Conservation (phyloP, 2,888 invertebrate species). For the Pherbina coryleti region DNA sequence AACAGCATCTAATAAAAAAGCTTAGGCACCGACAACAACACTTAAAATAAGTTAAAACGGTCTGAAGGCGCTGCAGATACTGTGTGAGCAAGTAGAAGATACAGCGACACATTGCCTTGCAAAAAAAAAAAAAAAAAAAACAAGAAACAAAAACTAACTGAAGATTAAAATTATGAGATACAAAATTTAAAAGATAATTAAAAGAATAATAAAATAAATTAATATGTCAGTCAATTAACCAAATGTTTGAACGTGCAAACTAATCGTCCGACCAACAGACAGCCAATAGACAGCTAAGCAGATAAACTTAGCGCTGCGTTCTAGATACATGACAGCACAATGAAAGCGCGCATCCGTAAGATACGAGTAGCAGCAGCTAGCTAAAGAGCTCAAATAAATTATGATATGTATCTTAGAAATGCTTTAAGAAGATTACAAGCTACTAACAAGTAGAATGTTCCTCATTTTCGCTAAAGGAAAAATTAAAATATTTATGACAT, state of each 20-base stretch:
- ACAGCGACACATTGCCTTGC: neutral
- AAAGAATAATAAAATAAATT: neutral
- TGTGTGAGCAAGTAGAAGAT: neutral
- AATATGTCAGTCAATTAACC: neutral
- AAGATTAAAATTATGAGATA: constrained; percentile 5
- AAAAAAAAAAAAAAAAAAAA: too few relatives aligned
- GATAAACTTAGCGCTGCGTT: neutral
- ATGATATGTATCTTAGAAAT: too few relatives aligned
- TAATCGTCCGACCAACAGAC: neutral
- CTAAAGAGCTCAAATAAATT: too few relatives aligned
- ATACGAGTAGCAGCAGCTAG: too few relatives aligned
- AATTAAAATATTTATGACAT: too few relatives aligned
- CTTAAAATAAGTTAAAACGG: neutral
- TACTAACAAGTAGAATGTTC: too few relatives aligned
- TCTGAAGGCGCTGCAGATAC: neutral
- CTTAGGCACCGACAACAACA: neutral
- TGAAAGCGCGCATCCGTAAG: too few relatives aligned
- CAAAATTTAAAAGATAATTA: neutral
- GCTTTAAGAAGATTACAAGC: too few relatives aligned
- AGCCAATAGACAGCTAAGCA: neutral
- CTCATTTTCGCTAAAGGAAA: too few relatives aligned
- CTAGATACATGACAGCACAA: too few relatives aligned
- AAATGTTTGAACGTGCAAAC: neutral
- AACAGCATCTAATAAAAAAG: neutral
- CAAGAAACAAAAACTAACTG: too few relatives aligned